A percentile compares a stretch with the other conserved stretches of the same genome.
Evolutionary conservation across 2,797 vertebrate genomes (phyloP).

Genomic region (Pogonophryne albipinna): DNA sequence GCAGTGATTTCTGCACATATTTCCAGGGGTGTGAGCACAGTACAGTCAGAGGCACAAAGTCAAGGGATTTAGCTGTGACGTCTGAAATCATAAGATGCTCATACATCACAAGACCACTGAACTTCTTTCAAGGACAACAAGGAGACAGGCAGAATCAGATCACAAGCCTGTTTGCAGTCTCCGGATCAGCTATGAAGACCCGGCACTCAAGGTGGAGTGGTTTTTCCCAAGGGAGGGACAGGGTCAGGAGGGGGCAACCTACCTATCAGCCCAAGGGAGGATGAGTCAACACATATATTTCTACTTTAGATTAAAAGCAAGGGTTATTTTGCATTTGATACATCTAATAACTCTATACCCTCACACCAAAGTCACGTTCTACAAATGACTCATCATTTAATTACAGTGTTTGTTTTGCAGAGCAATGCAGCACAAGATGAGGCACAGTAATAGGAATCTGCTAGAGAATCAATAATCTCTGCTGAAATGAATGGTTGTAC

Average conservation of each 20-base stretch:
- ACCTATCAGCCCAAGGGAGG: slow-evolving; percentile 22
- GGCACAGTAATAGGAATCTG: slow-evolving; percentile 16
- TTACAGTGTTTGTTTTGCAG: slow-evolving; percentile 16
- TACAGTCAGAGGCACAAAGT: slow-evolving; percentile 42
- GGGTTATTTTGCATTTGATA: no score
- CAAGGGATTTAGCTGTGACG: slow-evolving; percentile 52
- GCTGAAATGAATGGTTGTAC: background rate
- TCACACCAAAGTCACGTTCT: background rate
- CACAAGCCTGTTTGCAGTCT: slow-evolving; percentile 43
- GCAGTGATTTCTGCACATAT: slow-evolving; percentile 19
- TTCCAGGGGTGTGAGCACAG: slow-evolving; percentile 31
- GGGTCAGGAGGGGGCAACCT: slow-evolving; percentile 24
- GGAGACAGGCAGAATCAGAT: slow-evolving; percentile 58
- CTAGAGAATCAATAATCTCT: slow-evolving; percentile 32
- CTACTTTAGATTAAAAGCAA: background rate
- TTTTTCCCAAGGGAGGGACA: slow-evolving; percentile 31
- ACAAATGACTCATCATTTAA: background rate
- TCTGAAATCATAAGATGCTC: slow-evolving; percentile 63
- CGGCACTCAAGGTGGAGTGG: slow-evolving; percentile 11
- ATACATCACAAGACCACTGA: slow-evolving; percentile 64
- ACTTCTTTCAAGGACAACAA: slow-evolving; percentile 73
- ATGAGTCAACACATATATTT: background rate
- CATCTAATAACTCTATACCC: background rate
- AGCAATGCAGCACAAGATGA: background rate
- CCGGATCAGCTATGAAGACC: slow-evolving; percentile 25